A percentile compares a stretch with the other conserved stretches of the same genome.
Evolutionary conservation across 2,888 invertebrate genomes (phyloP).

Genomic region (Drosophila mimica): DNA sequence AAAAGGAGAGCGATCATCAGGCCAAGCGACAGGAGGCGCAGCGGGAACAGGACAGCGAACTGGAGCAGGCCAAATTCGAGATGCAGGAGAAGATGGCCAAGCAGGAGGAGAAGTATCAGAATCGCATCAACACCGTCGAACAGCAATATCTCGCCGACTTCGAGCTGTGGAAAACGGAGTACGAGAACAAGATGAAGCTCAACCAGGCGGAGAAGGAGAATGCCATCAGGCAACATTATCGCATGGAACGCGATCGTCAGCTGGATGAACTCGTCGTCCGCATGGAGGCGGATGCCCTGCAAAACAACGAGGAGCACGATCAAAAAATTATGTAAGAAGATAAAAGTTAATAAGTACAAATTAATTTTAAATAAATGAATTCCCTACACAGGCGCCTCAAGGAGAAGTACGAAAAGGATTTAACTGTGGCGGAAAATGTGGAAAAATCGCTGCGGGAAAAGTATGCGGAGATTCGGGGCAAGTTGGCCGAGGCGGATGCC

Average conservation of each 20-base stretch:
- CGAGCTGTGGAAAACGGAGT: constrained; percentile 87
- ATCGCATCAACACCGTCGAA: constrained; percentile 87
- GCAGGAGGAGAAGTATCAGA: constrained; percentile 85
- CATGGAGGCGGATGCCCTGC: constrained; percentile 84
- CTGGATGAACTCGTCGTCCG: constrained; percentile 87
- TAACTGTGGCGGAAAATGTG: constrained; percentile 88
- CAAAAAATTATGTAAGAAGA: constrained; percentile 80
- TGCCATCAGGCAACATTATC: constrained; percentile 89
- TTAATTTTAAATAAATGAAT: neutral
- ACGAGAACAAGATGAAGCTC: constrained; percentile 85
- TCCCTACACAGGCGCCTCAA: constrained; percentile 87
- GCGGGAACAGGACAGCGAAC: constrained; percentile 85
- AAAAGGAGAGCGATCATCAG: constrained; percentile 85
- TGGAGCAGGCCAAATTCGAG: constrained; percentile 86
- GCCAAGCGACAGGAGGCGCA: constrained; percentile 84
- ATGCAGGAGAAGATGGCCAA: constrained; percentile 86
- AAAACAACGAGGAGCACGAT: constrained; percentile 83
- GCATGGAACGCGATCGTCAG: constrained; percentile 91
- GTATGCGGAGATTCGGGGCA: constrained; percentile 88
- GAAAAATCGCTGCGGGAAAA: constrained; percentile 89
- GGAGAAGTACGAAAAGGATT: constrained; percentile 91
- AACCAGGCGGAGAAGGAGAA: constrained; percentile 89
- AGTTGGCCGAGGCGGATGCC: constrained; percentile 89
- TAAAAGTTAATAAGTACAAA: neutral
- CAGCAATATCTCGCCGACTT: constrained; percentile 88